A percentile compares a stretch with the other conserved stretches of the same genome.
These are phyloP conservation scores for Morphnarchus princeps DNA, from an alignment of 2,113 vertebrate genomes.

Conservation along the genomic window DNA sequence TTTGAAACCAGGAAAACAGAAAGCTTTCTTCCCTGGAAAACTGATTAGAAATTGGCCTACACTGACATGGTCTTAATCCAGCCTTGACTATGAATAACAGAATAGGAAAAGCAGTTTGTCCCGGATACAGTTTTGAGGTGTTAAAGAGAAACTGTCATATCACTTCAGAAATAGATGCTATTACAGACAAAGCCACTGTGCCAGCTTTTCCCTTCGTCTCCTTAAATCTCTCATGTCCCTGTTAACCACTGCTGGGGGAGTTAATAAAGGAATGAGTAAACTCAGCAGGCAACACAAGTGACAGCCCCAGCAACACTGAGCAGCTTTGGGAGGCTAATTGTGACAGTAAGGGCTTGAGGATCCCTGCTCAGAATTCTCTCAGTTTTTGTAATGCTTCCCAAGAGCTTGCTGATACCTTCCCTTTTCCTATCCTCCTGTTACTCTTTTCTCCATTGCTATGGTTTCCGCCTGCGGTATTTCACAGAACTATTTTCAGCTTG, in stretches of 20 bases:
- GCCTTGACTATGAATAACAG: not conserved
- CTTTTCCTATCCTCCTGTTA: not conserved
- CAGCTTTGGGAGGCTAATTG: not conserved
- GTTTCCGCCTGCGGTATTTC: not conserved
- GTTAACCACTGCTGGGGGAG: not conserved
- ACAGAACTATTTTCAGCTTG: not conserved
- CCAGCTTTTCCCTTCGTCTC: not conserved
- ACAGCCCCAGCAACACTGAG: not conserved
- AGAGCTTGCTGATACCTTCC: not conserved
- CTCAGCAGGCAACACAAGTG: not conserved
- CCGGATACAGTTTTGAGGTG: not conserved
- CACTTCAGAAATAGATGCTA: not conserved
- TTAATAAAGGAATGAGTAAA: constrained; percentile 10
- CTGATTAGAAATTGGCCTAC: not conserved
- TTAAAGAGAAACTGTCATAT: not conserved
- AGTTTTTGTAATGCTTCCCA: not conserved
- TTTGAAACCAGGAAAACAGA: not conserved
- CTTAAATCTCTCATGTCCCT: not conserved
- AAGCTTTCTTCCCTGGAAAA: not conserved
- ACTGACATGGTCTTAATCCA: not conserved
- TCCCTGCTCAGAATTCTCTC: not conserved
- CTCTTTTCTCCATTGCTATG: not conserved
- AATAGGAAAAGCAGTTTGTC: not conserved
- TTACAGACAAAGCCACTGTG: not conserved
- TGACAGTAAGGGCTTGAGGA: not conserved